Percentiles rank a stretch among this genome's conserved stretches.
Conservation (phyloP, 2,113 vertebrate species). For the Actenoides lindsayi region DNA sequence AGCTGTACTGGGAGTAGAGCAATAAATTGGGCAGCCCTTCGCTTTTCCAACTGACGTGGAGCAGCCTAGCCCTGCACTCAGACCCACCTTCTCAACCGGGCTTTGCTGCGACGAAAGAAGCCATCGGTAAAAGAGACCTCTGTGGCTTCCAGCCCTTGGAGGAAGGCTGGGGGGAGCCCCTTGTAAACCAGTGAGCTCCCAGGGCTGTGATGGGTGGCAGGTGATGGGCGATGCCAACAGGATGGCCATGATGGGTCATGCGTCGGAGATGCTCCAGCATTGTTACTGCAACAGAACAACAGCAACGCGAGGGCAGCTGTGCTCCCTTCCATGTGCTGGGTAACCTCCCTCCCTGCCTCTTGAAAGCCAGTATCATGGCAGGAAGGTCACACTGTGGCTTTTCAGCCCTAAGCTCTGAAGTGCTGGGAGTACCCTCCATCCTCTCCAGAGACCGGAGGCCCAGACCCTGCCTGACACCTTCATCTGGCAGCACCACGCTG, state of each 20-base stretch:
- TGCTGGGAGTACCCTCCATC: too few relatives aligned
- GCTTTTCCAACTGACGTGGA: accelerated
- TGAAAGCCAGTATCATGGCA: accelerated
- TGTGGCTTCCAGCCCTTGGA: background rate
- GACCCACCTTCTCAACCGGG: accelerated
- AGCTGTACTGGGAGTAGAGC: background rate
- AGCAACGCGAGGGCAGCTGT: accelerated
- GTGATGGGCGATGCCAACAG: accelerated
- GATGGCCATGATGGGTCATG: background rate
- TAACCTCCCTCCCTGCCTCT: background rate
- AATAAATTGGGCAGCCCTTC: accelerated
- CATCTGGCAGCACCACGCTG: accelerated
- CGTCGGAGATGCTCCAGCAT: background rate
- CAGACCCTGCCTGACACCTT: background rate
- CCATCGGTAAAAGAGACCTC: background rate
- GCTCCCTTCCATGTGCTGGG: accelerated
- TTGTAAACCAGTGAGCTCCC: too few relatives aligned
- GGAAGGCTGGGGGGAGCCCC: too few relatives aligned
- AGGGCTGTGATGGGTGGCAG: background rate
- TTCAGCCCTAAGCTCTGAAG: background rate
- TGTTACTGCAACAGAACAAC: accelerated
- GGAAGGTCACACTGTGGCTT: accelerated
- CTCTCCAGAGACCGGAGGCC: background rate
- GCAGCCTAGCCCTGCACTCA: background rate
- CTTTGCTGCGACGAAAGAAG: background rate